phyloP scores from a whole-genome alignment of 2,113 vertebrate genomes.

The Ailuropoda melanoleuca region DNA sequence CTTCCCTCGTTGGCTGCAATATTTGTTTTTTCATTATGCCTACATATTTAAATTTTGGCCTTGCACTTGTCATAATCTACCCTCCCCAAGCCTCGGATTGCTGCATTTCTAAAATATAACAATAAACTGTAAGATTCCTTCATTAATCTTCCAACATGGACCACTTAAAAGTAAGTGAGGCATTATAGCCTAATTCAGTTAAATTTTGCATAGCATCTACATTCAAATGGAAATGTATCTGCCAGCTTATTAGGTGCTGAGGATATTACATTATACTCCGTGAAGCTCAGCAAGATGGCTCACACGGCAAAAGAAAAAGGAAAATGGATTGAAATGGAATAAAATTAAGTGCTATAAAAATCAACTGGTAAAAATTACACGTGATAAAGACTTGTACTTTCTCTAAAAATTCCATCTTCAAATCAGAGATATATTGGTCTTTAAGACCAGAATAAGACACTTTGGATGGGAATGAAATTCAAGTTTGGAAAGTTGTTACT shows the following conservation, averaged over 20 bases:
- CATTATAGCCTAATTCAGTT: not conserved
- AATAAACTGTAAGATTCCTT: constrained; percentile 38
- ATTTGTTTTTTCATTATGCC: not conserved
- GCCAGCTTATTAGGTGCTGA: not conserved
- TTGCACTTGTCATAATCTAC: not conserved
- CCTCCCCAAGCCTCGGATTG: not conserved
- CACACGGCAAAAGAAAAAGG: constrained; percentile 32
- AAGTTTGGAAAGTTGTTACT: constrained; percentile 28
- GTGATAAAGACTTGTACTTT: not conserved
- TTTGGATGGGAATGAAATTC: constrained; percentile 26
- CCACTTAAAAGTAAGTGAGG: constrained; percentile 47
- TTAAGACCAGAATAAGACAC: not conserved
- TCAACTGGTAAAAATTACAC: constrained; percentile 40
- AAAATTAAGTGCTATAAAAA: constrained; percentile 58
- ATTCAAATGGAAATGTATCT: constrained; percentile 43
- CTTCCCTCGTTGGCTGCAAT: not conserved
- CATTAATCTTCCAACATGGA: constrained; percentile 10
- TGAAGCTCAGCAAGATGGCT: constrained; percentile 25
- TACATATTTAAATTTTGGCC: constrained; percentile 35
- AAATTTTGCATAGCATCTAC: not conserved
- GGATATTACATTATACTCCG: not conserved
- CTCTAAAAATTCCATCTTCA: constrained; percentile 26
- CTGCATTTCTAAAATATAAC: constrained; percentile 51
- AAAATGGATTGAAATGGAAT: constrained; percentile 32
- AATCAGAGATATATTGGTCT: not conserved